phyloP scores from a whole-genome alignment of 2,113 vertebrate species.

The Ranitomeya imitator region DNA sequence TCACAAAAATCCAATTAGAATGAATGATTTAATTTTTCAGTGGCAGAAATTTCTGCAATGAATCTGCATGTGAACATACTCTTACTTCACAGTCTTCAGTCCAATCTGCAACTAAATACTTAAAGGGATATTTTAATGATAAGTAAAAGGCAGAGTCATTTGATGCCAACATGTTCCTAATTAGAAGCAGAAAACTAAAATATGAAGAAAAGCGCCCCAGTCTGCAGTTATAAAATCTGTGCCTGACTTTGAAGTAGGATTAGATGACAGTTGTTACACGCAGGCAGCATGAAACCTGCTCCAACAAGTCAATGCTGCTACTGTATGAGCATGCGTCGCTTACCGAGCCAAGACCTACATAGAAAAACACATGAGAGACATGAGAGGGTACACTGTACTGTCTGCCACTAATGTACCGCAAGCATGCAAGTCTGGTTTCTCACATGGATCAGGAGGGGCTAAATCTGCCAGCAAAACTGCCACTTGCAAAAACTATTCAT shows the following conservation, averaged over 20 bases:
- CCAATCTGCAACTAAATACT: not conserved
- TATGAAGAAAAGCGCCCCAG: not conserved
- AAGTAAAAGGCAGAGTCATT: not conserved
- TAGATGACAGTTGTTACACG: not conserved
- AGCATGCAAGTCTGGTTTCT: too few relatives aligned
- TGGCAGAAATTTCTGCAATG: too few relatives aligned
- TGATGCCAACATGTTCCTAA: slow-evolving; percentile 5
- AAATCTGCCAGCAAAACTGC: too few relatives aligned
- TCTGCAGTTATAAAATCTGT: not conserved
- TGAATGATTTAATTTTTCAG: too few relatives aligned
- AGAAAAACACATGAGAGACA: not conserved
- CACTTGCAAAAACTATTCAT: too few relatives aligned
- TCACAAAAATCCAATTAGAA: too few relatives aligned
- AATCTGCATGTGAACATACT: too few relatives aligned
- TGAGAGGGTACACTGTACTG: not conserved
- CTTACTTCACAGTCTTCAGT: not conserved
- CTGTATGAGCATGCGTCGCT: not conserved
- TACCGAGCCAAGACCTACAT: not conserved
- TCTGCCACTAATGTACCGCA: not conserved
- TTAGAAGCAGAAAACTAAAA: slow-evolving; percentile 23
- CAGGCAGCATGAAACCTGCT: slow-evolving; percentile 19
- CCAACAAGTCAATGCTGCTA: slow-evolving; percentile 24
- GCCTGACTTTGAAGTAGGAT: slow-evolving; percentile 32
- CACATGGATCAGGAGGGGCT: too few relatives aligned
- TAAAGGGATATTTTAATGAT: not conserved